Percentiles rank a stretch among this genome's conserved stretches.
These are phyloP conservation scores for Phocides pigmalion DNA, from an alignment of 1,140 invertebrate species.

Conservation along the genomic window DNA sequence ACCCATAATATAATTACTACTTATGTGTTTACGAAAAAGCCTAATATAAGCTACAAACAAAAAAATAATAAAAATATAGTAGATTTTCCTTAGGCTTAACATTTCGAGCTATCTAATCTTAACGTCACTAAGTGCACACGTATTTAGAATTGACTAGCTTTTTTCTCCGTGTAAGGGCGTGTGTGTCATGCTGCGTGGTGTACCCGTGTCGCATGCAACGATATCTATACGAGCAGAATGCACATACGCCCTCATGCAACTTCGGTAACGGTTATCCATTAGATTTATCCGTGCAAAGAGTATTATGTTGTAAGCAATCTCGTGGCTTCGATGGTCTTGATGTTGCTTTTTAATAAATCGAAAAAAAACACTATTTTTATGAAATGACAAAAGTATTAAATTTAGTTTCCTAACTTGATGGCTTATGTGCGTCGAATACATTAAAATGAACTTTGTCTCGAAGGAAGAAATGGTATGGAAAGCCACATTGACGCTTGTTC, in stretches of 20 bases:
- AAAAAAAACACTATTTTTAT: slow-evolving; percentile 75
- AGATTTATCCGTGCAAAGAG: slow-evolving; percentile 54
- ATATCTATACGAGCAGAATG: slow-evolving; percentile 9
- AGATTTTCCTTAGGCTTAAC: slow-evolving; percentile 79
- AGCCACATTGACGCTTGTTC: slow-evolving; percentile 6
- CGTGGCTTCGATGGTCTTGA: slow-evolving; percentile 43
- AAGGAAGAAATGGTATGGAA: slow-evolving; percentile 57
- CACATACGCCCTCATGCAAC: slow-evolving; percentile 22
- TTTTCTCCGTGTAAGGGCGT: slow-evolving; percentile 50
- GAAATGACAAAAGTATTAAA: slow-evolving; percentile 79
- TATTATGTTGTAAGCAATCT: slow-evolving; percentile 45
- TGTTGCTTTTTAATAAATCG: slow-evolving; percentile 61
- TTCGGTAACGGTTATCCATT: slow-evolving; percentile 49
- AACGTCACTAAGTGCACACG: slow-evolving; percentile 80
- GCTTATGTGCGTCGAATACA: slow-evolving; percentile 46
- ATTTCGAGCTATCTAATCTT: slow-evolving; percentile 77
- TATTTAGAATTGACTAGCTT: slow-evolving; percentile 76
- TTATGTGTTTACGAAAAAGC: slow-evolving; percentile 76
- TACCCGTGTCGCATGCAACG: slow-evolving; percentile 7
- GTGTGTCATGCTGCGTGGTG: slow-evolving; percentile 17
- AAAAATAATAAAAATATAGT: slow-evolving; percentile 71
- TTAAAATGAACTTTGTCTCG: slow-evolving; percentile 42
- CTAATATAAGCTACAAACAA: slow-evolving; percentile 78
- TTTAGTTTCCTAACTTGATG: slow-evolving; percentile 60
- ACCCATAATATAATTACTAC: slow-evolving; percentile 77